Evolutionary conservation across 1,140 invertebrate species (phyloP).

Genomic region (Halesus radiatus): DNA sequence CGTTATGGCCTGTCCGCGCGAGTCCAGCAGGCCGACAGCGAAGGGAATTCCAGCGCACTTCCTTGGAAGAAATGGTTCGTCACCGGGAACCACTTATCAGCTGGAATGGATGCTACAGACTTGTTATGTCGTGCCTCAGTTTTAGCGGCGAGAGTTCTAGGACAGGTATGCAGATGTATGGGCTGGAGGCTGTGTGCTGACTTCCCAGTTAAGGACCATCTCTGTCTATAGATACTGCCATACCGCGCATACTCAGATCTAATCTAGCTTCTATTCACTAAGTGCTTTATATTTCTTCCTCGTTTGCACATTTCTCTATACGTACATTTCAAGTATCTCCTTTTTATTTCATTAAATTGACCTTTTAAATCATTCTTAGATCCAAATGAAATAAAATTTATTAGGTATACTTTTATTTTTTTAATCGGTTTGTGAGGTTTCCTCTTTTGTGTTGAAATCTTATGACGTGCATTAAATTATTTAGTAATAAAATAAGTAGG

Average conservation of each 20-base stretch:
- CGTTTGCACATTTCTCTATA: conserved; percentile 5
- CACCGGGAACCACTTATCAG: neutral
- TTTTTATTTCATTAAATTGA: too few relatives aligned
- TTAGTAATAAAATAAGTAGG: too few relatives aligned
- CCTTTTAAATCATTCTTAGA: neutral
- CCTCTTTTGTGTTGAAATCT: too few relatives aligned
- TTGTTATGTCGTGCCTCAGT: conserved; percentile 2
- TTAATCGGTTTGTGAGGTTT: too few relatives aligned
- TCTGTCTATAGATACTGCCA: conserved; percentile 20
- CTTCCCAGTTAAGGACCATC: conserved; percentile 41
- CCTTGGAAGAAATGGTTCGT: neutral
- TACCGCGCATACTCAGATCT: conserved; percentile 23
- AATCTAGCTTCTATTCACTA: conserved; percentile 32
- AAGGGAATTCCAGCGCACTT: neutral
- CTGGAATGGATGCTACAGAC: neutral
- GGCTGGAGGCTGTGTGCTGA: conserved; percentile 30
- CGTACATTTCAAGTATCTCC: too few relatives aligned
- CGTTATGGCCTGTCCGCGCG: conserved; percentile 52
- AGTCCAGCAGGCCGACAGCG: neutral
- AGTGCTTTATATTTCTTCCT: conserved; percentile 26
- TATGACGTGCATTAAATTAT: too few relatives aligned
- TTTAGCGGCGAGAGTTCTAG: conserved; percentile 31
- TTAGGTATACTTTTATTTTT: neutral
- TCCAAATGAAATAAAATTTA: neutral
- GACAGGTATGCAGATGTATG: conserved; percentile 42